Percentiles rank a stretch among this genome's conserved stretches.
phyloP scores from a whole-genome alignment of 2,113 vertebrate species.

The Nicator chloris region DNA sequence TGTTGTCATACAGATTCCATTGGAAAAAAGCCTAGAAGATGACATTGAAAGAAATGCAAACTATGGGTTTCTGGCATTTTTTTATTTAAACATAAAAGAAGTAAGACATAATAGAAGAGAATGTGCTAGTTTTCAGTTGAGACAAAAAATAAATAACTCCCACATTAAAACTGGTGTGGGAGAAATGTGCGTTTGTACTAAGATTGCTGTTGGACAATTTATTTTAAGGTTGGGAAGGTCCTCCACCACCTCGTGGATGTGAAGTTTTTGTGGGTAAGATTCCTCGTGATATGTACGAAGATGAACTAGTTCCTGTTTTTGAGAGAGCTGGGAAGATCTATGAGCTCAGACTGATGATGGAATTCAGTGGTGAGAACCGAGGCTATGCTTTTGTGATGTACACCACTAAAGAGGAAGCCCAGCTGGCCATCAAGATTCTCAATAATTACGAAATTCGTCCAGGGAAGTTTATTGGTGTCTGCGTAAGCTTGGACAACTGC shows the following conservation, averaged over 20 bases:
- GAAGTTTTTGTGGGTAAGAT: slow-evolving; percentile 99
- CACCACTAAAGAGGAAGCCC: slow-evolving; percentile 87
- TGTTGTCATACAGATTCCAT: background rate
- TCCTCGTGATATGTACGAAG: slow-evolving; percentile 94
- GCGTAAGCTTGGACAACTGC: slow-evolving; percentile 93
- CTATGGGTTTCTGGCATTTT: background rate
- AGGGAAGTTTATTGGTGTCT: slow-evolving; percentile 92
- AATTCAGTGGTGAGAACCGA: slow-evolving; percentile 94
- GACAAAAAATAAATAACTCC: background rate
- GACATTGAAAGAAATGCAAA: background rate
- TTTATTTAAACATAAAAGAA: background rate
- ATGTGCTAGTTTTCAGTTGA: background rate
- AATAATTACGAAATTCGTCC: slow-evolving; percentile 91
- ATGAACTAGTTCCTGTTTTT: slow-evolving; percentile 91
- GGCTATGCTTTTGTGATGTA: slow-evolving; percentile 98
- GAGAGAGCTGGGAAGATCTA: slow-evolving; percentile 89
- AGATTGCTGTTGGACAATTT: background rate
- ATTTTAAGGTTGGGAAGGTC: slow-evolving; percentile 89
- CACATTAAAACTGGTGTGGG: background rate
- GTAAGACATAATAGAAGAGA: background rate
- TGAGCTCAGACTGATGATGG: slow-evolving; percentile 97
- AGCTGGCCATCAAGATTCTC: slow-evolving; percentile 86
- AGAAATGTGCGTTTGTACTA: background rate
- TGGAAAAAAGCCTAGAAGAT: background rate
- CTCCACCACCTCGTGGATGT: slow-evolving; percentile 90